Percentiles rank a stretch among this genome's conserved stretches.
Evolutionary conservation across 2,888 invertebrate genomes (phyloP).

Genomic region (Pollenia amentaria): DNA sequence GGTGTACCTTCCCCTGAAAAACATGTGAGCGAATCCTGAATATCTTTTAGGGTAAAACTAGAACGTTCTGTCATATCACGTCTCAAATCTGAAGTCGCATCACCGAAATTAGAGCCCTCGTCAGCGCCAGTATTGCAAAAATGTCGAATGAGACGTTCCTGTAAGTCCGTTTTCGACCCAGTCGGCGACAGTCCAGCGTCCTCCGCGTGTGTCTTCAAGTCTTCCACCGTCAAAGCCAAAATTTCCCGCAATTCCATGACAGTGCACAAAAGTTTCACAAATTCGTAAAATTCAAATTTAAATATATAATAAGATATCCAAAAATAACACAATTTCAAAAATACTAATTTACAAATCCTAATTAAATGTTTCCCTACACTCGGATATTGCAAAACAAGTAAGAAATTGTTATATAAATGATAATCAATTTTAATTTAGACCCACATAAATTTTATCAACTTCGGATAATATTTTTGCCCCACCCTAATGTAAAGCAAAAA

Average conservation of each 20-base stretch:
- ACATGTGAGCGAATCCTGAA: constrained; percentile 28
- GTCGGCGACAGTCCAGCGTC: too few relatives aligned
- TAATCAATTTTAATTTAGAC: background rate
- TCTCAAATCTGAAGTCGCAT: too few relatives aligned
- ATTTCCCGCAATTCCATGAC: constrained; percentile 27
- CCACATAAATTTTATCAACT: too few relatives aligned
- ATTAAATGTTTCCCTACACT: background rate
- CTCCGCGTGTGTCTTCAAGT: too few relatives aligned
- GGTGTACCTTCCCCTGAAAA: constrained; percentile 32
- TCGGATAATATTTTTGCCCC: background rate
- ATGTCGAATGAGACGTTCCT: too few relatives aligned
- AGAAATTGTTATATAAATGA: background rate
- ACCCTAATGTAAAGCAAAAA: background rate
- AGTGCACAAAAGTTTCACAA: background rate
- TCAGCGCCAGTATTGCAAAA: too few relatives aligned
- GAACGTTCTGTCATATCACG: too few relatives aligned
- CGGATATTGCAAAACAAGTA: constrained; percentile 13
- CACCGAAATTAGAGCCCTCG: too few relatives aligned
- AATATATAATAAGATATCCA: background rate
- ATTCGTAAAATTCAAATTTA: background rate
- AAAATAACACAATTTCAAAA: background rate
- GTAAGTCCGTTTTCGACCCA: too few relatives aligned
- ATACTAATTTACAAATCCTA: background rate
- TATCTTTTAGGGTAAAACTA: constrained; percentile 25
- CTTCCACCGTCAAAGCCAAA: too few relatives aligned